Evolutionary conservation across 2,113 vertebrate genomes (phyloP).

Genomic region (Tretioscincus oriximinensis): DNA sequence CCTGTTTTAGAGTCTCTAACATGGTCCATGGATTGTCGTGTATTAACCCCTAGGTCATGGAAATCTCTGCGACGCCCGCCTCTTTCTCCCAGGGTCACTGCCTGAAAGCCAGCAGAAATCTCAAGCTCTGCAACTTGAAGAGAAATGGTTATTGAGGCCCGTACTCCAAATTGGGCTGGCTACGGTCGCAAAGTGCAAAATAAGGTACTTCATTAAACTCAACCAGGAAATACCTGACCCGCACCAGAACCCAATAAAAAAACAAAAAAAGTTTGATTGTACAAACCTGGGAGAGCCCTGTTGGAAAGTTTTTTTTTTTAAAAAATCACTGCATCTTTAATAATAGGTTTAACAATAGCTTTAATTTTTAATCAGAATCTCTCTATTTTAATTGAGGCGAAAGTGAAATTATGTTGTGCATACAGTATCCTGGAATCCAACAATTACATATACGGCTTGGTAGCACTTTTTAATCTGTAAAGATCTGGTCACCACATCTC

Average conservation of each 20-base stretch:
- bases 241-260: neutral
- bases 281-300: no score
- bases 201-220: no score
- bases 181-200: no score
- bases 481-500: no score
- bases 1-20: slow-evolving; percentile 89
- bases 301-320: no score
- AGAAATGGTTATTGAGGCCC: neutral
- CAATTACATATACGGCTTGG: neutral
- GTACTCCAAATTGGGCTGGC: neutral
- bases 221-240: no score
- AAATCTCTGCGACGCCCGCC: slow-evolving; percentile 86
- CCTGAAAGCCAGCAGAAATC: slow-evolving; percentile 88
- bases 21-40: slow-evolving; percentile 85
- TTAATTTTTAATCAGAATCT: neutral
- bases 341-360: neutral
- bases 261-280: no score
- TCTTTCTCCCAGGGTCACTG: slow-evolving; percentile 83
- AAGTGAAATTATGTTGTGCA: neutral
- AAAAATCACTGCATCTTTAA: neutral
- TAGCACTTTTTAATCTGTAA: neutral
- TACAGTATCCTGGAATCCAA: neutral
- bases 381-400: neutral
- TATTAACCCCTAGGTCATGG: slow-evolving; percentile 84
- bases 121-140: slow-evolving; percentile 55